Conservation (phyloP, 2,113 vertebrate species). For the Pleuronectes platessa region DNA sequence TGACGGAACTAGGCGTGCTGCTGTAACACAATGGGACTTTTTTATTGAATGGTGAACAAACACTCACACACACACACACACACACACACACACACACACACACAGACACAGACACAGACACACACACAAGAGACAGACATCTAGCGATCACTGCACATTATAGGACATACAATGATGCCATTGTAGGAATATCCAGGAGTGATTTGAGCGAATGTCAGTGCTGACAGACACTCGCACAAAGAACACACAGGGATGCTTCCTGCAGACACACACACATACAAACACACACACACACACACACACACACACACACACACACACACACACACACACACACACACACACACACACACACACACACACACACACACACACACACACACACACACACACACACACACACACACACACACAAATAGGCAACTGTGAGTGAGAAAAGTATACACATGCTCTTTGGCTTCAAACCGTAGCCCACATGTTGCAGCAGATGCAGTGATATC, state of each 20-base stretch:
- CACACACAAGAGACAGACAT: constrained; percentile 53
- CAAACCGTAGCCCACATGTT: neutral
- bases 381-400: no score
- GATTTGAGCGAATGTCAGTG: constrained; percentile 41
- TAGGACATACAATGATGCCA: constrained; percentile 63
- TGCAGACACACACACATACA: neutral
- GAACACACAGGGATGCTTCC: constrained; percentile 14
- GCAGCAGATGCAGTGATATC: constrained; percentile 42
- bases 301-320: no score
- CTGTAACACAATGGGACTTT: constrained; percentile 71
- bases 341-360: neutral
- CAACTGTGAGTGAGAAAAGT: constrained; percentile 4
- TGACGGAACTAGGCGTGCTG: constrained; percentile 66
- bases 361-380: no score
- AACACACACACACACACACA: neutral
- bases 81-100: neutral
- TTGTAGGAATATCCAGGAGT: constrained; percentile 64
- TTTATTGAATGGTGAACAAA: constrained; percentile 60
- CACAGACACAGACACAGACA: constrained; percentile 47
- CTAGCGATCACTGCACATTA: constrained; percentile 48
- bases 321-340: no score
- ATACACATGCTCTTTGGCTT: neutral
- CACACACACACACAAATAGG: constrained; percentile 6
- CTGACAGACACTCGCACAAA: constrained; percentile 45
- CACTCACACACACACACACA: constrained; percentile 42